Percentiles rank a stretch among this genome's conserved stretches.
phyloP scores from a whole-genome alignment of 2,113 vertebrate species.

The Pycnonotus jocosus region DNA sequence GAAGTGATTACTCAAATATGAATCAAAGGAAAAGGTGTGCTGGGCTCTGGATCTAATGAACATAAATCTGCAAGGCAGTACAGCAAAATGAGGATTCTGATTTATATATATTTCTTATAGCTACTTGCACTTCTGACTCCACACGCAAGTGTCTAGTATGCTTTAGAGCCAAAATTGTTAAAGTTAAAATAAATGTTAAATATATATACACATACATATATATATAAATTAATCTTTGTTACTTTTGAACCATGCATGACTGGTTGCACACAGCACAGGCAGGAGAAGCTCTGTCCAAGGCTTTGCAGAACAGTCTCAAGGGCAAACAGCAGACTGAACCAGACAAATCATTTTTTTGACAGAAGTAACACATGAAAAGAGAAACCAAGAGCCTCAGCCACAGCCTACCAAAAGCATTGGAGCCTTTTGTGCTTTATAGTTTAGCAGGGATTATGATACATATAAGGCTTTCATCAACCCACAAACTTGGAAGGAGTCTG shows the following conservation, averaged over 20 bases:
- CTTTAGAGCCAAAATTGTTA: neutral
- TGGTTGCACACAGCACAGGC: neutral
- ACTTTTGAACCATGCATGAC: neutral
- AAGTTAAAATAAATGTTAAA: neutral
- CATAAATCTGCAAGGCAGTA: rapidly evolving
- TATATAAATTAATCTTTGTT: neutral
- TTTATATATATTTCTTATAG: neutral
- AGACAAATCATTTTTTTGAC: constrained; percentile 15
- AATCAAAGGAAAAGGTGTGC: neutral
- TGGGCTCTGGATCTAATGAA: neutral
- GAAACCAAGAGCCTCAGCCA: neutral
- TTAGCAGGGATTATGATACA: neutral
- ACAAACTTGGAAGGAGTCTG: neutral
- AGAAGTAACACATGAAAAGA: constrained; percentile 3
- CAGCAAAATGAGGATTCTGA: neutral
- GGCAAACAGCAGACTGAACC: neutral
- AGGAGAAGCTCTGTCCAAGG: neutral
- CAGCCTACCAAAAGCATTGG: neutral
- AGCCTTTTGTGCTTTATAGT: neutral
- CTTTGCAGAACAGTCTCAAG: neutral
- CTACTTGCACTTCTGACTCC: neutral
- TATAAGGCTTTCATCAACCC: neutral
- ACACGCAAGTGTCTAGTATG: neutral
- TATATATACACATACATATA: neutral
- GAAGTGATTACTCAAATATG: neutral